These are phyloP conservation scores for Melipona beecheii DNA, from an alignment of 2,888 invertebrate genomes.

Conservation along the genomic window DNA sequence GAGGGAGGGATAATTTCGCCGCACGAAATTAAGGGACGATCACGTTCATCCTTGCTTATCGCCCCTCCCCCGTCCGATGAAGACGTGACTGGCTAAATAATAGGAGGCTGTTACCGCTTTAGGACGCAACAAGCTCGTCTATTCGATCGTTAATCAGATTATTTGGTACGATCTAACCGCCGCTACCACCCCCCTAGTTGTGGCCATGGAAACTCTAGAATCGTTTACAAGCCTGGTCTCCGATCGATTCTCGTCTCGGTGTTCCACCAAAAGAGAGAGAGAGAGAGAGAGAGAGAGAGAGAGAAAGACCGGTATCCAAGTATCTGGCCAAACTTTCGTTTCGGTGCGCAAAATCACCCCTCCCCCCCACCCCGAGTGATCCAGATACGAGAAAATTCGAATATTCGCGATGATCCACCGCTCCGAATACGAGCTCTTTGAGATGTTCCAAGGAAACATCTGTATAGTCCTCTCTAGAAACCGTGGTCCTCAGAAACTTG, in stretches of 20 bases:
- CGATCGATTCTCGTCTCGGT: background rate
- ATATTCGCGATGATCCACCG: background rate
- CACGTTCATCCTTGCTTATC: conserved; percentile 59
- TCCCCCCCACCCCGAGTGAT: background rate
- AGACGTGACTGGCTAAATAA: conserved; percentile 67
- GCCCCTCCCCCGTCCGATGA: conserved; percentile 1
- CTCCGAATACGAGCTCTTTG: background rate
- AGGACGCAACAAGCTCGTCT: conserved; percentile 46
- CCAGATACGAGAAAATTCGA: background rate
- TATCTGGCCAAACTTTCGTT: background rate
- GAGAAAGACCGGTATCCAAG: background rate
- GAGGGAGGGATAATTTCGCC: conserved; percentile 42
- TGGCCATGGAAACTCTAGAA: background rate
- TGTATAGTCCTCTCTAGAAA: background rate
- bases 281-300: no score
- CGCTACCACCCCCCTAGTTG: background rate
- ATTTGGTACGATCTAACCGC: conserved; percentile 35
- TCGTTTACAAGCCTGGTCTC: background rate
- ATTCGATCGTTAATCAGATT: conserved; percentile 63
- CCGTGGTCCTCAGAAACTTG: background rate
- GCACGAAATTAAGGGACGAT: conserved; percentile 63
- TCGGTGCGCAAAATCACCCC: background rate
- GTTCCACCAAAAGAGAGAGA: no score
- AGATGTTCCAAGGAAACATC: background rate
- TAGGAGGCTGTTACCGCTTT: conserved; percentile 48